Percentiles rank a stretch among this genome's conserved stretches.
Evolutionary conservation across 2,888 invertebrate genomes (phyloP).

Genomic region (Tricholauxania praeusta): DNA sequence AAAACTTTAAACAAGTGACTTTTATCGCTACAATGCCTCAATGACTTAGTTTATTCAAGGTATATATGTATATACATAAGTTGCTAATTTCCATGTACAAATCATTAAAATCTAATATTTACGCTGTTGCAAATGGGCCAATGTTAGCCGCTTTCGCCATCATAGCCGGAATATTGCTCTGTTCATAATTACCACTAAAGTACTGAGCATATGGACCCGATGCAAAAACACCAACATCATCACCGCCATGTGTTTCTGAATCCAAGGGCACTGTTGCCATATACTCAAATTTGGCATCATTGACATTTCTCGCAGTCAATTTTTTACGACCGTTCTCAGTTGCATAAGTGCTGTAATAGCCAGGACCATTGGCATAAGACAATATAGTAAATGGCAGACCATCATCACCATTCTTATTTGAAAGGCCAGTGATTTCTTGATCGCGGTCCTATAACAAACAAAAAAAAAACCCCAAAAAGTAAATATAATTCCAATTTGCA

Average conservation of each 20-base stretch:
- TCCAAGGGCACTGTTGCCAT: conserved; percentile 74
- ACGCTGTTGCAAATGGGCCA: conserved; percentile 69
- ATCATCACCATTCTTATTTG: conserved; percentile 71
- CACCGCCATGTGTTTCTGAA: conserved; percentile 81
- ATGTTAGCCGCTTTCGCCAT: conserved; percentile 80
- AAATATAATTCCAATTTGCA: background rate
- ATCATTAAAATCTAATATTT: background rate
- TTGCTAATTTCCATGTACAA: too few relatives aligned
- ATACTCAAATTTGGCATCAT: conserved; percentile 65
- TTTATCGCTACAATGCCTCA: too few relatives aligned
- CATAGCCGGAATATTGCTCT: conserved; percentile 82
- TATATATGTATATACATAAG: too few relatives aligned
- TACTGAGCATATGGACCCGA: conserved; percentile 83
- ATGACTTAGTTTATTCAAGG: too few relatives aligned
- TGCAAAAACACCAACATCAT: conserved; percentile 85
- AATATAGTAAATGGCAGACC: conserved; percentile 76
- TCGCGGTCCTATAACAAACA: conserved; percentile 66
- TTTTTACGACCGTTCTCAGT: conserved; percentile 53
- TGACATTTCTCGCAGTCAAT: conserved; percentile 51
- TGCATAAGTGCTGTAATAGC: conserved; percentile 69
- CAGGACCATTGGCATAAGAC: conserved; percentile 83
- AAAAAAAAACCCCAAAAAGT: background rate
- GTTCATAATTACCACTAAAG: conserved; percentile 83
- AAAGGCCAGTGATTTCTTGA: conserved; percentile 71
- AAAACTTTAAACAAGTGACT: too few relatives aligned